Evolutionary conservation across 2,888 invertebrate genomes (phyloP), one percentile per base, ranked within the genome.

Genomic region (Orthosia gothica): DNA sequence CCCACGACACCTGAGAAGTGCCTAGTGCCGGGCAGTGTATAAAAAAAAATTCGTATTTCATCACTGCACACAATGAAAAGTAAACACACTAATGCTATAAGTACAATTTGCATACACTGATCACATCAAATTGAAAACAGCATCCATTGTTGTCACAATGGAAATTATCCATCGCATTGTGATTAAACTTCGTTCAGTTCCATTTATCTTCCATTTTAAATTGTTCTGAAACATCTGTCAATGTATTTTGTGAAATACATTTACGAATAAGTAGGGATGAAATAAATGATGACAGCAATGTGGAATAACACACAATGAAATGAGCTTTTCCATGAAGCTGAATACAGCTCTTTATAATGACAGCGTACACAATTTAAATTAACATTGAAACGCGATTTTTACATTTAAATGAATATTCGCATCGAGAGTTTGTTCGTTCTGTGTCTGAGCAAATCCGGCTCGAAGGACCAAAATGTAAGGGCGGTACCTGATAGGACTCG

Each of bases 201-300:
- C n/a, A 59, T 59, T 73, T 73, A 59, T 52, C 72, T 55, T 57
- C 23, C 55, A 75, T 63, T 74, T 59, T n/a, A 32, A 74, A 55
- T 18, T 55, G 32, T 47, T 47, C 18, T 23, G 5, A 7, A 52
- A 52, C 4, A 59, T 45, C 20, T 74, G 59, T 61, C 26, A 59
- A 32, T n/a, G 32, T 49, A n/a, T 49, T 71, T 57, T 23, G 11
- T 40, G 5, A 20, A 70, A 13, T 5, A 18, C 15, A 20, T 70
- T 70, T 70, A 15, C 11, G 20, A 55, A 70, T 54, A 54, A 23
- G 7, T 23, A 16, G 15, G 7, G 0, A 15, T 47, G 47, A 67
- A 66, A 50, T 50, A 23, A 15, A 52, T 50, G 3, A 15, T 52
- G 11, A 12, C 1, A 7, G 20, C 11, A 15, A 40, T 49, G 18